Percentiles rank a stretch among this genome's conserved stretches.
These are phyloP conservation scores for Chlamydotis undulata DNA, from an alignment of 2,113 vertebrate genomes.

Conservation along the genomic window DNA sequence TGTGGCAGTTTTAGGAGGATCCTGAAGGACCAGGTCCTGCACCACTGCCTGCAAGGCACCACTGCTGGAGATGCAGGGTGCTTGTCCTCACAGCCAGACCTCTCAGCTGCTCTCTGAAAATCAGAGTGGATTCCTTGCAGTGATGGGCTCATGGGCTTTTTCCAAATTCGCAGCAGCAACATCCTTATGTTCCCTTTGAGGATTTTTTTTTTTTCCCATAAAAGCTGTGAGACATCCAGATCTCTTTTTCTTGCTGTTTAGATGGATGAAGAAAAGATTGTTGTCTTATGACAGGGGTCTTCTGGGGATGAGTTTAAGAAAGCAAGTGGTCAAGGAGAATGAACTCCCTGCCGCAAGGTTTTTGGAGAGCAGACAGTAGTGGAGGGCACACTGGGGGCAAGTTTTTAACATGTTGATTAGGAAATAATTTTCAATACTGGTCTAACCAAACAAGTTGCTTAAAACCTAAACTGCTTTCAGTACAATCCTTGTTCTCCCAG, in stretches of 20 bases:
- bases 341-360: neutral
- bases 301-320: neutral
- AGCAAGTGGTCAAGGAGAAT: neutral
- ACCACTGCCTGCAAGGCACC: neutral
- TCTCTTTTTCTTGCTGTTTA: neutral
- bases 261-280: neutral
- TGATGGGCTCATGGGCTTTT: neutral
- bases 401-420: neutral
- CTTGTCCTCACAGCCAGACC: neutral
- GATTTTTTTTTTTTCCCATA: neutral
- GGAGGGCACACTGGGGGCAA: neutral
- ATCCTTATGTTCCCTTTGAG: neutral
- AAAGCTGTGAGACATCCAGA: neutral
- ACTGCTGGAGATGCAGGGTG: neutral
- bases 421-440: neutral
- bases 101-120: neutral
- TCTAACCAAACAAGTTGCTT: neutral
- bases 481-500: neutral
- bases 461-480: neutral
- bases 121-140: neutral
- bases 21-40: neutral
- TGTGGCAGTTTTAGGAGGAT: neutral
- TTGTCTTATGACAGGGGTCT: neutral
- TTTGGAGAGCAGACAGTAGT: neutral
- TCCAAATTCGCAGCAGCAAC: neutral